Base-by-base conservation (phyloP, 2,888 invertebrate genomes). In the Temnothorax rugatulus region DNA sequence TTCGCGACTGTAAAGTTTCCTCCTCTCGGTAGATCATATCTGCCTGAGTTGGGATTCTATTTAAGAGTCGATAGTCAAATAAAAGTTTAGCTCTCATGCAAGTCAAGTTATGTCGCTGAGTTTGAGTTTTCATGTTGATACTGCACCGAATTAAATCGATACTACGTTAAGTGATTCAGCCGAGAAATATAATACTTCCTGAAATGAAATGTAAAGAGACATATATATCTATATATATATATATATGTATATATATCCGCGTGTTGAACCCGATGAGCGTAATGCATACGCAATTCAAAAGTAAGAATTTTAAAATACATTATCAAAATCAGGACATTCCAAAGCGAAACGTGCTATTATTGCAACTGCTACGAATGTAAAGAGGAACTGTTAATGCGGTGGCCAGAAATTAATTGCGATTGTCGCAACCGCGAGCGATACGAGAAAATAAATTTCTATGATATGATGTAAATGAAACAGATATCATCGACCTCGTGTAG, bases 21-120 rank as follows among this genome's bases (percentile, higher is more conserved):
- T 71, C 47, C 29, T 29, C 41, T 41, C 71, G 59, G 47, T 38
- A 81, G 71, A 81, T 59, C 71, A 47, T 59, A 79, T 59, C 71
- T 71, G 25, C 34, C 34, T 47, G 59, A 18, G 59, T n/a, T n/a
- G 79, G 34, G 13, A 21, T 71, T 69, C 79, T 44, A 71, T 81
- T 71, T 71, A 64, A 81, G 59, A 71, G 41, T 47, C 71, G 64
- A 81, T 81, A 81, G 79, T 81, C 47, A 71, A 71, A 81, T 81
- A 81, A 81, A 71, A 79, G 57, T 69, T 57, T 47, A 44, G n/a
- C 11, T 47, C 47, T 71, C 69, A 59, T 79, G 71, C 57, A 79
- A 71, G 69, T 79, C 71, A 44, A 79, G 57, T 69, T 79, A 47
- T 34, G 44, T 69, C 71, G 57, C 57, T 34, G 18, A 68, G 59